Conservation (phyloP, 1,140 invertebrate species). For the Probaryconus sp. region DNA sequence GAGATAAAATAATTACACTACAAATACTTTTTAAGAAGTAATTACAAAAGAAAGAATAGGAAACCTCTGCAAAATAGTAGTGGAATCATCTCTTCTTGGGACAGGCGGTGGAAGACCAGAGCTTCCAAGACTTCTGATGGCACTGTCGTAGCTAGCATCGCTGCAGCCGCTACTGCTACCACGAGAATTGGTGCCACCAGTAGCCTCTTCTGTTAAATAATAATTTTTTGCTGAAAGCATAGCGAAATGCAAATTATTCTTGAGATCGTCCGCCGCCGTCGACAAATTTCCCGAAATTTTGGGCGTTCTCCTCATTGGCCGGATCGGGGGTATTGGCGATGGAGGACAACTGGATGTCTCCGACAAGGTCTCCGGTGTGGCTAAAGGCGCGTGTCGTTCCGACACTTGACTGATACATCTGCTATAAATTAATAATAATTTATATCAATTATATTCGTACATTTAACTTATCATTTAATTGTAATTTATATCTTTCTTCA, state of each 20-base stretch:
- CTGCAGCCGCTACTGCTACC: conserved; percentile 78
- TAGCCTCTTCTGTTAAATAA: conserved; percentile 68
- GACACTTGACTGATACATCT: conserved; percentile 34
- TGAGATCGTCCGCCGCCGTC: conserved; percentile 82
- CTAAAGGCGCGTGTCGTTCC: conserved; percentile 84
- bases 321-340: conserved; percentile 69
- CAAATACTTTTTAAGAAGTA: conserved; percentile 6
- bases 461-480: too few species aligned
- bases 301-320: conserved; percentile 81
- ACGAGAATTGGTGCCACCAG: conserved; percentile 63
- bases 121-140: conserved; percentile 68
- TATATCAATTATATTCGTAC: too few species aligned
- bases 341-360: conserved; percentile 84
- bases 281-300: conserved; percentile 83
- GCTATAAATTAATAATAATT: conserved; percentile 1
- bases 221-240: conserved; percentile 79
- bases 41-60: background rate
- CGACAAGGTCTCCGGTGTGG: conserved; percentile 90
- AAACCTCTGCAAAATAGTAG: conserved; percentile 41
- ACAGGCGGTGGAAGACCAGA: conserved; percentile 73
- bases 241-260: conserved; percentile 80
- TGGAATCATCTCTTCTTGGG: conserved; percentile 73
- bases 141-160: conserved; percentile 79
- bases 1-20: conserved; percentile 6
- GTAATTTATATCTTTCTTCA: too few species aligned